Evolutionary conservation across 2,797 vertebrate species (phyloP), one percentile per base, ranked within the genome.

Genomic region (Lithobates sylvaticus): DNA sequence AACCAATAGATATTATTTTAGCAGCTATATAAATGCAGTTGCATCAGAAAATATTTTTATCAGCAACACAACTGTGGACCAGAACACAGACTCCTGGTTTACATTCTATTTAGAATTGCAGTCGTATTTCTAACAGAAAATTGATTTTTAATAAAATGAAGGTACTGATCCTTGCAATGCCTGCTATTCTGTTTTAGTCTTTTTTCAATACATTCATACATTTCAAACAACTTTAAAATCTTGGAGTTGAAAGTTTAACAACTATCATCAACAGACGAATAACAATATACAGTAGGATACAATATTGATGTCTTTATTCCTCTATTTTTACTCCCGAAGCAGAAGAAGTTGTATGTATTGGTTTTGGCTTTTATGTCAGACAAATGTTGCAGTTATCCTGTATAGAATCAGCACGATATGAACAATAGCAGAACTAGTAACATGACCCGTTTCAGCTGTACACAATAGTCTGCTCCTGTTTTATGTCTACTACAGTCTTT

Each of bases 351-450:
- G 5, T 32, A 77, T 9, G 8, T 18, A 64, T 65, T 78, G 54
- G 65, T 78, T 78, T 78, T 58, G 10, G 32, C 18, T 78, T 76
- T 76, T 65, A 13, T 78, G 76, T 39, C 36, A 10, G 23, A 34
- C 32, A 61, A 36, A 64, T 47, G 76, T 58, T 32, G 13, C 34
- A 64, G 61, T 64, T 21, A 65, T 64, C 34, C 75, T 36, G 32
- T 64, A 76, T 10, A 50, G 32, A 16, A 64, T 61, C 47, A 77
- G 50, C 36, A 23, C 3, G 10, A 34, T 18, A 77, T 23, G 32
- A n/a, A 65, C 44, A 75, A 27, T 54, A 75, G 44, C 13, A 29
- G 44, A 27, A 5, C 44, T 8, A 1, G 10, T 47, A 75, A 54
- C 26, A 29, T 54, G 44, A 75, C 44, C 73, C 26, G 16, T 9